These are phyloP conservation scores for Stenurella melanura DNA, from an alignment of 2,888 invertebrate genomes.

Conservation along the genomic window DNA sequence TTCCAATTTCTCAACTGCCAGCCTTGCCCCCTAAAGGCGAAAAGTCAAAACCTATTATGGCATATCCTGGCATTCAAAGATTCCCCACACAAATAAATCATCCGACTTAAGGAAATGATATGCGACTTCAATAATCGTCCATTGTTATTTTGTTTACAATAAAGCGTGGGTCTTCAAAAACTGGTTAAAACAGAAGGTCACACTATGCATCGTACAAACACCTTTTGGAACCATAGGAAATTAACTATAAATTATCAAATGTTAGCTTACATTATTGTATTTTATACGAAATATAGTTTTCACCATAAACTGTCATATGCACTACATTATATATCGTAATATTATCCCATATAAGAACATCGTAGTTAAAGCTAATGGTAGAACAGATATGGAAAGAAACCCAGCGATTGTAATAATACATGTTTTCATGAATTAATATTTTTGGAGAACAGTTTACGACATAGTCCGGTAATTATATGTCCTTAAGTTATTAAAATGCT, in stretches of 20 bases:
- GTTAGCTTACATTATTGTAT: neutral
- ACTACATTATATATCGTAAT: neutral
- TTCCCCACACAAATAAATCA: constrained; percentile 53
- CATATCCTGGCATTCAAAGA: constrained; percentile 57
- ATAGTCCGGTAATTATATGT: neutral
- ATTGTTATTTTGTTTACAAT: constrained; percentile 53
- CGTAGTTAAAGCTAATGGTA: neutral
- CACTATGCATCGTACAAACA: neutral
- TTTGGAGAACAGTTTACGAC: neutral
- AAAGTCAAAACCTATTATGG: constrained; percentile 56
- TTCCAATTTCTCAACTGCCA: constrained; percentile 49
- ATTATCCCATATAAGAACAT: neutral
- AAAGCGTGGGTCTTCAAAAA: constrained; percentile 49
- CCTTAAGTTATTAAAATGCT: no score
- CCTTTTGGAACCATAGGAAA: constrained; percentile 22
- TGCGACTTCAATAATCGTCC: constrained; percentile 53
- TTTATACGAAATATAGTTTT: neutral
- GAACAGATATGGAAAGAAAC: neutral
- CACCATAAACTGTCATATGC: neutral
- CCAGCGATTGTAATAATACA: no score
- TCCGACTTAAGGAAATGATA: constrained; percentile 56
- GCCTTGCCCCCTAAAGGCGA: constrained; percentile 58
- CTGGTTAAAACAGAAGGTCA: constrained; percentile 47
- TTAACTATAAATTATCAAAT: constrained; percentile 7
- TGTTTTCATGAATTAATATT: neutral